phyloP scores from a whole-genome alignment of 2,888 invertebrate genomes.

The Osedax frankpressi region DNA sequence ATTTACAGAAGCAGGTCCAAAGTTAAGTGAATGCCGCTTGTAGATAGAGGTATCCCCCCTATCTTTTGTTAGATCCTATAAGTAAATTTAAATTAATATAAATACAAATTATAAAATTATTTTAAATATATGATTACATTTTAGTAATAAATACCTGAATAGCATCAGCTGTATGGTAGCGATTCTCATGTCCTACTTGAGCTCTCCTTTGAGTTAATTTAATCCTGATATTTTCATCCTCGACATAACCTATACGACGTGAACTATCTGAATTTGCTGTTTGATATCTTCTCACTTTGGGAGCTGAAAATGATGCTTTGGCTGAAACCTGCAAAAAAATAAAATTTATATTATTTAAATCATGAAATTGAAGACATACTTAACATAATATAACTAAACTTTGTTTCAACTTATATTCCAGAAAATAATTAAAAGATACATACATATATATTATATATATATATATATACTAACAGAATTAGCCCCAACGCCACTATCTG shows the following conservation, averaged over 20 bases:
- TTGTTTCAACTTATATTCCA: no score
- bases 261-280: constrained; percentile 47
- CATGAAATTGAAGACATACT: no score
- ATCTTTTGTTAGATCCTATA: background rate
- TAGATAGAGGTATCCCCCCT: constrained; percentile 48
- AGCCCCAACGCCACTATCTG: background rate
- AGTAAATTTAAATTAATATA: background rate
- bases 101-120: background rate
- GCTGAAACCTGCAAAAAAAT: background rate
- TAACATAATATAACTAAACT: no score
- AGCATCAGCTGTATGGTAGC: constrained; percentile 58
- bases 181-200: constrained; percentile 39
- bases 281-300: constrained; percentile 53
- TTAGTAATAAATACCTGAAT: constrained; percentile 46
- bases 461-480: background rate
- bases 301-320: background rate
- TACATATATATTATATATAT: no score
- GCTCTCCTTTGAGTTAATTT: constrained; percentile 38
- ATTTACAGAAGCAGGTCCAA: constrained; percentile 33
- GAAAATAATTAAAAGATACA: no score
- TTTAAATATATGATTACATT: background rate
- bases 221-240: constrained; percentile 32
- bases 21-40: constrained; percentile 57
- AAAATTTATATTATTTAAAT: no score
- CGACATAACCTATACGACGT: constrained; percentile 52